Evolutionary conservation across 2,888 invertebrate genomes (phyloP).

Genomic region (Acanthosepion esculentum): DNA sequence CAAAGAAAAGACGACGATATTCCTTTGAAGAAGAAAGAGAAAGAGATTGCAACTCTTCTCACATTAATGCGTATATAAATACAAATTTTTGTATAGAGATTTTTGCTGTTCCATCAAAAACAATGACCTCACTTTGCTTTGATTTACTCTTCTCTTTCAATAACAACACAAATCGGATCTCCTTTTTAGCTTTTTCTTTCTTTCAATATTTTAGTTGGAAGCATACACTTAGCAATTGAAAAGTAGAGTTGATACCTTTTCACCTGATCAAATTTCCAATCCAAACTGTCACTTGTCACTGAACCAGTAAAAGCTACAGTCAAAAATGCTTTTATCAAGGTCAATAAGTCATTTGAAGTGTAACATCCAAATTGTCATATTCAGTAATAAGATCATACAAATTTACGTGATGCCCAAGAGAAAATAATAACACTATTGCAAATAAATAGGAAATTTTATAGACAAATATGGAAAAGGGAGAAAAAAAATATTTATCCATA

Average conservation of each 20-base stretch:
- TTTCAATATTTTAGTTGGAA: not conserved
- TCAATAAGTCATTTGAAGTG: not conserved
- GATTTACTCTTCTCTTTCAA: not conserved
- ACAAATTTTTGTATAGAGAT: not conserved
- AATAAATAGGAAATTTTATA: not conserved
- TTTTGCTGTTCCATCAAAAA: not conserved
- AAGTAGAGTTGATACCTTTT: too few relatives aligned
- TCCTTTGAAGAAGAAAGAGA: too few relatives aligned
- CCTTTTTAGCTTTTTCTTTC: not conserved
- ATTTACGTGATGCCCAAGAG: not conserved
- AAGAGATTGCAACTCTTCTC: too few relatives aligned
- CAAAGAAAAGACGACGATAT: too few relatives aligned
- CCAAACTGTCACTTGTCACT: constrained; percentile 20
- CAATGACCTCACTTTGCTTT: not conserved
- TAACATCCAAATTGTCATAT: not conserved
- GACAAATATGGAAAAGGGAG: not conserved
- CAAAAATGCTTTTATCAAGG: not conserved
- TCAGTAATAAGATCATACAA: not conserved
- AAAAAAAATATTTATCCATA: not conserved
- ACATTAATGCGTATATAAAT: too few relatives aligned
- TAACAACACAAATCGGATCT: not conserved
- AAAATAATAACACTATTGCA: not conserved
- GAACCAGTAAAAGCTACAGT: not conserved
- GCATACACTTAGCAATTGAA: not conserved
- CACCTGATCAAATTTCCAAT: not conserved